A percentile compares a stretch with the other conserved stretches of the same genome.
Conservation (phyloP, 2,797 vertebrate genomes). For the Alosa sapidissima region DNA sequence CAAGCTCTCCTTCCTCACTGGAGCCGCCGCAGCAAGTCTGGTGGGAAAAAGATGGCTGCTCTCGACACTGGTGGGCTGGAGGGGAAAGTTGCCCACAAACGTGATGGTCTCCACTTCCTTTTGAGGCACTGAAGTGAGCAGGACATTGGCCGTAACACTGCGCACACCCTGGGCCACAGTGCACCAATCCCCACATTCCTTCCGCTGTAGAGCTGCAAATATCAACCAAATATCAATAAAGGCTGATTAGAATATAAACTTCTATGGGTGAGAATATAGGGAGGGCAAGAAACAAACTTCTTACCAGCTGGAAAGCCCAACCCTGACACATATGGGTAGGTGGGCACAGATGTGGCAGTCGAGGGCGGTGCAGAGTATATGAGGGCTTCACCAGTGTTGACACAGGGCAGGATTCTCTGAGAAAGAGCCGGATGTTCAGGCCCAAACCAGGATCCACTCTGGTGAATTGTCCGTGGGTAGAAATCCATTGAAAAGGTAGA, state of each 20-base stretch:
- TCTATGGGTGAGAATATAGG: neutral
- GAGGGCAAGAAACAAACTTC: neutral
- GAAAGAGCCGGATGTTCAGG: neutral
- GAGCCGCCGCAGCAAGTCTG: neutral
- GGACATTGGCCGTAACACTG: neutral
- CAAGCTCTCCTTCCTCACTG: neutral
- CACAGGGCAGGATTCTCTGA: neutral
- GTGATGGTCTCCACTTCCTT: neutral
- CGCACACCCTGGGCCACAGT: neutral
- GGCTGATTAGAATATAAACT: neutral
- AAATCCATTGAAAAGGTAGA: neutral
- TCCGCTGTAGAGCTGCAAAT: neutral
- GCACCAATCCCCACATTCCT: neutral
- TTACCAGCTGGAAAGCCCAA: neutral
- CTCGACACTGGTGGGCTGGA: neutral
- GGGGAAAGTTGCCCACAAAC: neutral
- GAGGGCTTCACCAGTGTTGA: neutral
- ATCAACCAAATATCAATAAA: neutral
- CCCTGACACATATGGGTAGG: neutral
- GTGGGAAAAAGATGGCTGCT: neutral
- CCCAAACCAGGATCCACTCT: neutral
- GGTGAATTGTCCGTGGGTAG: neutral
- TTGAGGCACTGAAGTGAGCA: neutral
- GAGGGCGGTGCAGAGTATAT: neutral
- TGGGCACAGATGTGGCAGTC: constrained; percentile 9